phyloP scores from a whole-genome alignment of 92 coral and sea anemone species.

The Zoanthus sociatus region DNA sequence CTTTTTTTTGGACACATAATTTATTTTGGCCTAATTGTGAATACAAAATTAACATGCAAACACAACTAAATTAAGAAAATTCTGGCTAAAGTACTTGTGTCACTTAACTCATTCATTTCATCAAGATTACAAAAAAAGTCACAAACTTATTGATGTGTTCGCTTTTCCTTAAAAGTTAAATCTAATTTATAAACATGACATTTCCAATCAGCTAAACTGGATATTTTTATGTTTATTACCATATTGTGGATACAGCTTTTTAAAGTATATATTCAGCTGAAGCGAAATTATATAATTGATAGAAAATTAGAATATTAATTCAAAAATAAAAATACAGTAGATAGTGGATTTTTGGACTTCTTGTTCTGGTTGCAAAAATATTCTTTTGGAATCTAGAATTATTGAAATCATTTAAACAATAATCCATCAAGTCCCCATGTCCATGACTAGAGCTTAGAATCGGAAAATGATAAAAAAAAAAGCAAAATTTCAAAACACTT shows the following conservation, averaged over 20 bases:
- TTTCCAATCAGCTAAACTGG: not conserved
- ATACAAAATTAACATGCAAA: too few species aligned
- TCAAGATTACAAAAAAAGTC: not conserved
- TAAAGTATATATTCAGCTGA: constrained; percentile 5
- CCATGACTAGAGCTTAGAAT: too few species aligned
- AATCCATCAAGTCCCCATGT: too few species aligned
- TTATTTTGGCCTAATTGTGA: too few species aligned
- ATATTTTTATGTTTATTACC: not conserved
- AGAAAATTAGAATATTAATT: not conserved
- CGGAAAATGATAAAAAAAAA: not conserved
- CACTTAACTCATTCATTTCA: not conserved
- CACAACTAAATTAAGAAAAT: too few species aligned
- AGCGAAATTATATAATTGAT: not conserved
- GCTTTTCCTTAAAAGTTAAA: not conserved
- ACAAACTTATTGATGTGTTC: not conserved
- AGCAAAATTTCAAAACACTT: not conserved
- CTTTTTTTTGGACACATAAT: too few species aligned
- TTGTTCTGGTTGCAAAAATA: too few species aligned
- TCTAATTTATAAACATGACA: not conserved
- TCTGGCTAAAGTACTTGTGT: too few species aligned
- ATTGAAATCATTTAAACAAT: too few species aligned
- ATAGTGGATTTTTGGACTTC: too few species aligned
- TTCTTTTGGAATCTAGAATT: too few species aligned
- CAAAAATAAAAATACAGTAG: too few species aligned
- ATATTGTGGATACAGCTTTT: not conserved